Evolutionary conservation across 1,140 invertebrate genomes (phyloP), one percentile per base, ranked within the genome.

Genomic region (Calephelis virginiensis): DNA sequence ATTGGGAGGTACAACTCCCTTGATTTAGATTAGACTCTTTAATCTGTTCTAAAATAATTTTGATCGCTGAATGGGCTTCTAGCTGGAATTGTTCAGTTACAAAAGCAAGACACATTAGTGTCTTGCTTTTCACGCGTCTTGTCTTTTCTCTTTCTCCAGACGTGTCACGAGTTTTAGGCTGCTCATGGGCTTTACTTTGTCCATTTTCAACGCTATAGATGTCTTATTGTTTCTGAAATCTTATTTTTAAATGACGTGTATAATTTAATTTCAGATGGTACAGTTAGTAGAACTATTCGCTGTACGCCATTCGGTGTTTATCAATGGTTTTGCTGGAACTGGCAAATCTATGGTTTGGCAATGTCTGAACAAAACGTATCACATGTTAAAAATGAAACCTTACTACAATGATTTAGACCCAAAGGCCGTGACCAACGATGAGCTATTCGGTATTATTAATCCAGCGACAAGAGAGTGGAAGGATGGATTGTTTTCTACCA

Each of bases 391-490:
- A 80, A 82, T 93, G 64, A 98, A 97, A 82, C 98, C 98, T 0
- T 92, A 94, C 49, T 98, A 95, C 69, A 95, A 97, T 80, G 98
- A 99, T 84, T 90, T 99, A 6, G 97, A 99, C 85, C 98, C 98
- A 2, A 98, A 98, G 92, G 97, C 97, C 43, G 97, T 99, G 6
- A 98, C 97, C 0, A 99, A 98, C 78, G 97, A 99, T 80, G 98
- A 99, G 85, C 92, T 99, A 14, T 99, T 98, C 91, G 98, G 98
- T 10, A 94, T 98, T 59, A 98, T 99, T 64, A 99, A 99, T 92
- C 96, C 97, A 11, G 92, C 97, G 0, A 99, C 98, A 0, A 93
- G 98, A 77, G 98, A 99, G 92, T 99, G 98, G 98, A 98, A 98
- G 87, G 98, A 99, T 89, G 98, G 97, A 67, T 91, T 99, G 56